phyloP scores from a whole-genome alignment of 2,888 invertebrate genomes.

The Pharmacophagus antenor region DNA sequence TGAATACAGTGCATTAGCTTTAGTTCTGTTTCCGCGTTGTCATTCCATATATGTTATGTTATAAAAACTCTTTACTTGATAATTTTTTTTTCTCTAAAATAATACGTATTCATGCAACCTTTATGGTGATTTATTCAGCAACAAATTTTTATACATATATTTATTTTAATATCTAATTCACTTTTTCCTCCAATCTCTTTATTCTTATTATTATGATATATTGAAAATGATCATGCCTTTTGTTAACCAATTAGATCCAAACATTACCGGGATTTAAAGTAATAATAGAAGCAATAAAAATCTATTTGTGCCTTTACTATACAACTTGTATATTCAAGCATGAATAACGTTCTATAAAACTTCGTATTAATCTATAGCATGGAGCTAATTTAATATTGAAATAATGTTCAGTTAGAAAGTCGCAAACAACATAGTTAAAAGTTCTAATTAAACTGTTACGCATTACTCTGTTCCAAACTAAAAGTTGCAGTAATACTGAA shows the following conservation, averaged over 20 bases:
- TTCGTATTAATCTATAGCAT: no score
- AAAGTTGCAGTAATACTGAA: no score
- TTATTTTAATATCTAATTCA: no score
- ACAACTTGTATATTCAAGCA: constrained; percentile 2
- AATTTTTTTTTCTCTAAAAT: no score
- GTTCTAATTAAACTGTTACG: neutral
- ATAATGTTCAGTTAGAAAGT: no score
- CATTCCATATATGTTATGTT: neutral
- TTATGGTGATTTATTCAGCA: neutral
- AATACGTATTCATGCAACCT: no score
- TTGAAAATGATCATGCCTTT: constrained; percentile 23
- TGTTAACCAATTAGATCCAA: constrained; percentile 28
- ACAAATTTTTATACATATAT: no score
- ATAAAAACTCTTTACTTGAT: no score
- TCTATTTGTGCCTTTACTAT: constrained; percentile 8
- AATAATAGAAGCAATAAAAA: constrained; percentile 20
- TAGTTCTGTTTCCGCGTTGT: neutral
- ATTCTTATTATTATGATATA: constrained; percentile 19
- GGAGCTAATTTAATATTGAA: neutral
- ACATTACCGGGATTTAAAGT: constrained; percentile 7
- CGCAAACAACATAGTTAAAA: no score
- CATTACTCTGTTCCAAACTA: neutral
- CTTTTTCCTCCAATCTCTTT: no score
- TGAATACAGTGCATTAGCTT: constrained; percentile 6
- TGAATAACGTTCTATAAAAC: neutral